Evolutionary conservation across 2,797 vertebrate genomes (phyloP).

Genomic region (Toxotes lorentzi): DNA sequence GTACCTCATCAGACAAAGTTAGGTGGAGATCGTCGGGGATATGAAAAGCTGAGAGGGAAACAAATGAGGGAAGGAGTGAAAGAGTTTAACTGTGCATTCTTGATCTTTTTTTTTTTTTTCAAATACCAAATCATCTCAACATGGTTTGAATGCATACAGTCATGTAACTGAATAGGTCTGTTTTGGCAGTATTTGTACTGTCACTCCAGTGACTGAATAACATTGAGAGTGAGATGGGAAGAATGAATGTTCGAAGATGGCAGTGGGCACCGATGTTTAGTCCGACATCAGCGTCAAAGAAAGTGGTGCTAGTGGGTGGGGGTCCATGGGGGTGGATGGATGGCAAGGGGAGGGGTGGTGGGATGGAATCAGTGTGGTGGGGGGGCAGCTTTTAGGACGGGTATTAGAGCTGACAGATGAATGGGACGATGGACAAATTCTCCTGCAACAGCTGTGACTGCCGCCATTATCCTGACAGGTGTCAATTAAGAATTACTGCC

Average conservation of each 20-base stretch:
- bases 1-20: conserved; percentile 55
- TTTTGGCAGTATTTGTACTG: not conserved
- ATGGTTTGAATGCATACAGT: conserved; percentile 6
- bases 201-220: not conserved
- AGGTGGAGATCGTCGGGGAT: conserved; percentile 28
- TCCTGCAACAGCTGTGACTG: conserved; percentile 97
- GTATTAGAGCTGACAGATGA: conserved; percentile 99
- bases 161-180: not conserved
- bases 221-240: not conserved
- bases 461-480: conserved; percentile 98
- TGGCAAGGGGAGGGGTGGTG: conserved; percentile 54
- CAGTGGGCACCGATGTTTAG: conserved; percentile 21
- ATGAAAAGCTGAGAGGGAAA: conserved; percentile 53
- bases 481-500: conserved; percentile 99
- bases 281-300: conserved; percentile 41
- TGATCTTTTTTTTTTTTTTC: conserved; percentile 43
- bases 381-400: conserved; percentile 90
- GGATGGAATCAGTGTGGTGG: conserved; percentile 70
- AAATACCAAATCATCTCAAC: conserved; percentile 29
- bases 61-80: conserved; percentile 25
- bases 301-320: conserved; percentile 22
- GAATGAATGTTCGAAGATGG: not conserved
- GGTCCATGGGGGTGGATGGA: conserved; percentile 39
- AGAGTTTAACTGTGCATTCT: conserved; percentile 19
- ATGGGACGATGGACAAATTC: conserved; percentile 95